Percentiles rank a stretch among this genome's conserved stretches.
phyloP scores from a whole-genome alignment of 2,797 vertebrate genomes.

The Miichthys miiuy region DNA sequence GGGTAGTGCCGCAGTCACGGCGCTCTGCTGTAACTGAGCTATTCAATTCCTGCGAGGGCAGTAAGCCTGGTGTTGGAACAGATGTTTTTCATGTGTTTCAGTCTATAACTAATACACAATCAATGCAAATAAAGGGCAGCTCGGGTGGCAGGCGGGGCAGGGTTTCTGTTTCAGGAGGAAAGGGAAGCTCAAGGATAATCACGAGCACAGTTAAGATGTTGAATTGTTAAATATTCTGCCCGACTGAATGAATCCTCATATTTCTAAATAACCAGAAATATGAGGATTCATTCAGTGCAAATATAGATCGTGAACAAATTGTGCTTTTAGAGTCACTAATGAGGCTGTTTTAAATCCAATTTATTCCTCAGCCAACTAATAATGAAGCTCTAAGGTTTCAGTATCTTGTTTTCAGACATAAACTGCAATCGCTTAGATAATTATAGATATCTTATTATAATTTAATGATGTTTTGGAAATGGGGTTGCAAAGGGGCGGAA shows the following conservation, averaged over 20 bases:
- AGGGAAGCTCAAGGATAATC: not conserved
- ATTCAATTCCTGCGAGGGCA: slow-evolving; percentile 57
- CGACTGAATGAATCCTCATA: not conserved
- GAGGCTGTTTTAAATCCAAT: not conserved
- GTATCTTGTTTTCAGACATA: too few species aligned
- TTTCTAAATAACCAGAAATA: too few species aligned
- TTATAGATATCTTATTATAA: not conserved
- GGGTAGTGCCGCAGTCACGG: slow-evolving; percentile 43
- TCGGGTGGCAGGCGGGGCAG: slow-evolving; percentile 43
- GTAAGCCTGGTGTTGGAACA: slow-evolving; percentile 47
- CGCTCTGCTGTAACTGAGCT: slow-evolving; percentile 59
- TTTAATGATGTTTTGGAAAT: not conserved
- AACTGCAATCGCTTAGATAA: not conserved
- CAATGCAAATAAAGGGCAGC: slow-evolving; percentile 64
- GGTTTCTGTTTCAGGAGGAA: slow-evolving; percentile 37
- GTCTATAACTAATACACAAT: slow-evolving; percentile 52
- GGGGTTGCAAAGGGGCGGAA: too few species aligned
- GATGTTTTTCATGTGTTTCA: slow-evolving; percentile 65
- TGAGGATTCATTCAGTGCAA: too few species aligned
- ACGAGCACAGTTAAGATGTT: not conserved
- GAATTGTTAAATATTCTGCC: not conserved
- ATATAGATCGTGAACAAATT: not conserved
- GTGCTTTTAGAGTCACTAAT: slow-evolving; percentile 22
- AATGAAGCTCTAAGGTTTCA: too few species aligned
- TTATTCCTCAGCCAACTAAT: too few species aligned